A percentile compares a stretch with the other conserved stretches of the same genome.
Conservation (phyloP, 1,140 invertebrate species). For the Xylocopa sonorina region DNA sequence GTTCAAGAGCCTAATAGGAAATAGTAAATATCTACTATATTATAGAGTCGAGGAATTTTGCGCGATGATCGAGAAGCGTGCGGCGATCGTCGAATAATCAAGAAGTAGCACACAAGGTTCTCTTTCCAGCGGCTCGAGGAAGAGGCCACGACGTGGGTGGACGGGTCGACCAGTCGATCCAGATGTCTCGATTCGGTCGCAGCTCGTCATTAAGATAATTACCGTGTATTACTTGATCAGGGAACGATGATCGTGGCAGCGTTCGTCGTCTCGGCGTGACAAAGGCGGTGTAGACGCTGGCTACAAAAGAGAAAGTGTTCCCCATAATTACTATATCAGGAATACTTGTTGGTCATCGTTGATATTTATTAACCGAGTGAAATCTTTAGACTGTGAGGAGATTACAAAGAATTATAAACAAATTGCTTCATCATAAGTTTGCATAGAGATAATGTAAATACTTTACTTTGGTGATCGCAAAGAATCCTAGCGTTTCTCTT, state of each 20-base stretch:
- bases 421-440: not conserved
- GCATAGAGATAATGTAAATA: not conserved
- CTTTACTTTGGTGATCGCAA: no score
- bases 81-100: conserved; percentile 20
- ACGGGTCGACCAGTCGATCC: conserved; percentile 58
- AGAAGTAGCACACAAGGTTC: conserved; percentile 67
- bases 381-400: not conserved
- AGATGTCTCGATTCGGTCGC: conserved; percentile 57
- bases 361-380: not conserved
- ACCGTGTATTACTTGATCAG: not conserved
- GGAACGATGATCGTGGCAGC: not conserved
- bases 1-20: not conserved
- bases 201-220: conserved; percentile 29
- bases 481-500: no score
- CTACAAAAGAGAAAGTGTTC: conserved; percentile 3
- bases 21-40: no score
- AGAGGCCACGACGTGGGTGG: conserved; percentile 64
- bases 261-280: not conserved
- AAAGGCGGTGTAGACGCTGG: not conserved
- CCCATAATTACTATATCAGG: not conserved
- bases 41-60: conserved; percentile 16
- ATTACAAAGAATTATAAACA: not conserved
- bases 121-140: conserved; percentile 60
- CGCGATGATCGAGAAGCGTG: not conserved
- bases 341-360: not conserved